phyloP scores from a whole-genome alignment of 2,797 vertebrate species.

The Mormyrus hasselquistii region DNA sequence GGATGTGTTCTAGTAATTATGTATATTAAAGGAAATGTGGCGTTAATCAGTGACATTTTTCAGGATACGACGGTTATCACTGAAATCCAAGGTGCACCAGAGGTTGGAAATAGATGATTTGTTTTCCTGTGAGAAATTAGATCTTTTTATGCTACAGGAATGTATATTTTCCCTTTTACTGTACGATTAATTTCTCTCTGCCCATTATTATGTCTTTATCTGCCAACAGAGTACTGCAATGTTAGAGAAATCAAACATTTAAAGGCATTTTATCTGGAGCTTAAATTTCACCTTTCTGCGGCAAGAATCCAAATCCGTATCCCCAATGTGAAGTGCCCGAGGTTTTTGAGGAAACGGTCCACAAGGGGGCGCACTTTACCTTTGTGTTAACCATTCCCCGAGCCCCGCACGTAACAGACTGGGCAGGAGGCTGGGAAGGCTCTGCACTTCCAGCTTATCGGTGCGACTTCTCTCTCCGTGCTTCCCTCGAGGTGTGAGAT shows the following conservation, averaged over 20 bases:
- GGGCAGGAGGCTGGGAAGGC: neutral
- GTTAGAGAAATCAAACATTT: neutral
- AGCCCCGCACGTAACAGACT: neutral
- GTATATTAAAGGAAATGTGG: neutral
- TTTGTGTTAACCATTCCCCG: neutral
- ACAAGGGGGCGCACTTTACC: neutral
- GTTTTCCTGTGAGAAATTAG: neutral
- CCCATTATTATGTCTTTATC: neutral
- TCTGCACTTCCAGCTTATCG: neutral
- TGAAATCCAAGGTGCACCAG: neutral
- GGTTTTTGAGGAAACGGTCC: neutral
- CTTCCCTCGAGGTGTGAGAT: neutral
- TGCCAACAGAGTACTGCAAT: neutral
- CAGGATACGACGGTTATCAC: neutral
- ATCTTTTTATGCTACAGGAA: neutral
- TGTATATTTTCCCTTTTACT: neutral
- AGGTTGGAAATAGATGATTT: neutral
- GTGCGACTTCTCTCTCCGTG: neutral
- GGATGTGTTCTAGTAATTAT: neutral
- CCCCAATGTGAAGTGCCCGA: neutral
- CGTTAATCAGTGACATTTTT: neutral
- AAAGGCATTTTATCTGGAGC: neutral
- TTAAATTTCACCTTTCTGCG: neutral
- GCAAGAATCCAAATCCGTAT: neutral
- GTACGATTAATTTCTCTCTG: neutral